Evolutionary conservation across 2,888 invertebrate genomes (phyloP).

Genomic region (Galeopsomyia nigrocyanea): DNA sequence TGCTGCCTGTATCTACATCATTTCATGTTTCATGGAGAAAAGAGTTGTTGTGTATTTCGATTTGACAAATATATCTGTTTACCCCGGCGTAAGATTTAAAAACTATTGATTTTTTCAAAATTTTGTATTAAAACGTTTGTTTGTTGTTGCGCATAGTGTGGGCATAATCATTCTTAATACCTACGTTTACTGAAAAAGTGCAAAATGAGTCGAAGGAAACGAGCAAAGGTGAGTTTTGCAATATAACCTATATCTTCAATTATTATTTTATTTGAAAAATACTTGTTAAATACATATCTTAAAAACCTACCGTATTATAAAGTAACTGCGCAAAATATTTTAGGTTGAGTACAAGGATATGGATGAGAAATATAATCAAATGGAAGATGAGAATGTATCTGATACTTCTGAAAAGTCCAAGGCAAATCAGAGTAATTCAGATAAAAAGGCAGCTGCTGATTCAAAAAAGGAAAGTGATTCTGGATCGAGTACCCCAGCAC

Average conservation of each 20-base stretch:
- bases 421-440: slow-evolving; percentile 67
- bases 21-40: slow-evolving; percentile 27
- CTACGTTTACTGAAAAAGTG: slow-evolving; percentile 12
- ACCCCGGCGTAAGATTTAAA: slow-evolving; percentile 41
- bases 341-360: slow-evolving; percentile 78
- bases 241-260: slow-evolving; percentile 36
- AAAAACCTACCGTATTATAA: too few relatives aligned
- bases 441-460: slow-evolving; percentile 61
- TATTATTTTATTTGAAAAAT: background rate
- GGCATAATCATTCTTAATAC: slow-evolving; percentile 19
- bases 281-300: too few relatives aligned
- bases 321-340: slow-evolving; percentile 24
- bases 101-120: slow-evolving; percentile 22
- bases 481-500: slow-evolving; percentile 70
- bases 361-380: slow-evolving; percentile 76
- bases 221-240: slow-evolving; percentile 69
- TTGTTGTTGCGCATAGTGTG: slow-evolving; percentile 3
- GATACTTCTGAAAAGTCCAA: slow-evolving; percentile 77
- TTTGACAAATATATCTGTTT: slow-evolving; percentile 43
- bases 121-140: slow-evolving; percentile 29
- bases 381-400: slow-evolving; percentile 75
- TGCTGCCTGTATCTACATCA: background rate
- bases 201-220: slow-evolving; percentile 75
- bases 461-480: slow-evolving; percentile 73
- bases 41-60: slow-evolving; percentile 36